A percentile compares a stretch with the other conserved stretches of the same genome.
Conservation (phyloP, 1,140 invertebrate species). For the Gryon sp. region DNA sequence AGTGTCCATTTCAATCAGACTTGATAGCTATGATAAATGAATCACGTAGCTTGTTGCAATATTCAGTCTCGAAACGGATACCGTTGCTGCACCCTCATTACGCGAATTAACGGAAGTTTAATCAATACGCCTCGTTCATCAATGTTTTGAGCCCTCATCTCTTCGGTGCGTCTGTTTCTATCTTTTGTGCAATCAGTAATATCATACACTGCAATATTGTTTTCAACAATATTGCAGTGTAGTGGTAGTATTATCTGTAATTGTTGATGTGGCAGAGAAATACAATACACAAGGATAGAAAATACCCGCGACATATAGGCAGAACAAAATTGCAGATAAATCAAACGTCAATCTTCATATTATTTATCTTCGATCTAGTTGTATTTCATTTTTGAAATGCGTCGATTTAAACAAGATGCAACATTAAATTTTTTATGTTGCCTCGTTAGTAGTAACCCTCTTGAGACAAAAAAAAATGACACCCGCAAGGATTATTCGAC, state of each 20-base stretch:
- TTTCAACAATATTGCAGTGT: constrained; percentile 27
- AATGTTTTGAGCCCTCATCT: constrained; percentile 45
- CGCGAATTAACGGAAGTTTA: constrained; percentile 58
- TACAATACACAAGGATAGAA: constrained; percentile 15
- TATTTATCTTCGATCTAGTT: background rate
- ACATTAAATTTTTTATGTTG: constrained; percentile 28
- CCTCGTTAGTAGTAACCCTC: constrained; percentile 22
- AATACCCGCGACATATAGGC: constrained; percentile 12
- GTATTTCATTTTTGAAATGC: background rate
- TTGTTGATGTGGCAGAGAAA: constrained; percentile 36
- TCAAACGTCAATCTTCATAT: background rate
- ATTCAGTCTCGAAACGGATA: constrained; percentile 52
- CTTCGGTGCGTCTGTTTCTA: constrained; percentile 34
- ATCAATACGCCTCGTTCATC: constrained; percentile 53
- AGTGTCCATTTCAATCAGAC: constrained; percentile 58
- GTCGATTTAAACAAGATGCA: constrained; percentile 8
- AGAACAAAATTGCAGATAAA: background rate
- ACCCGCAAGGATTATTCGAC: constrained; percentile 54
- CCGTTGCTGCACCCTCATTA: constrained; percentile 47
- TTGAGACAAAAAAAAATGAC: constrained; percentile 45
- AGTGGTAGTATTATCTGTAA: constrained; percentile 36
- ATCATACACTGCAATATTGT: constrained; percentile 41
- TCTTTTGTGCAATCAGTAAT: constrained; percentile 59
- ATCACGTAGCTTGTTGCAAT: constrained; percentile 46
- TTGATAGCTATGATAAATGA: constrained; percentile 54